These are phyloP conservation scores for Melanogrammus aeglefinus DNA, from an alignment of 2,797 vertebrate genomes.

Conservation along the genomic window DNA sequence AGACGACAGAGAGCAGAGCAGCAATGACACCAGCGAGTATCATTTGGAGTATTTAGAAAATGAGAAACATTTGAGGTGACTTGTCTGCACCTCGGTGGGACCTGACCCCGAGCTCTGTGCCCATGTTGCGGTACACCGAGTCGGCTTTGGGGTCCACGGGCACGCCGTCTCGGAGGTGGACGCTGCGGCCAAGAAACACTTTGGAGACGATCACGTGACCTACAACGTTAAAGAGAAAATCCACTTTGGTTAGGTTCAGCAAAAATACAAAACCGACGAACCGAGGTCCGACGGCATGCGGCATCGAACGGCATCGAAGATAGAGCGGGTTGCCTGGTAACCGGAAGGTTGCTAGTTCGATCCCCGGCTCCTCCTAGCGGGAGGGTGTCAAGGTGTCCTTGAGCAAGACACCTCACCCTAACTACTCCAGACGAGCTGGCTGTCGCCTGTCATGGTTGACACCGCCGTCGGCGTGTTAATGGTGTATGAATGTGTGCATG, in stretches of 20 bases:
- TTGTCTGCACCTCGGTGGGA: conserved; percentile 42
- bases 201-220: conserved; percentile 79
- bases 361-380: too few species aligned
- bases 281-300: background rate
- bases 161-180: conserved; percentile 59
- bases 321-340: too few species aligned
- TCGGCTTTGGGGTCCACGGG: conserved; percentile 59
- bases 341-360: too few species aligned
- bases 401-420: too few species aligned
- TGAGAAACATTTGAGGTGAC: background rate
- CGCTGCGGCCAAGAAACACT: conserved; percentile 78
- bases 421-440: too few species aligned
- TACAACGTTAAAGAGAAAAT: conserved; percentile 37
- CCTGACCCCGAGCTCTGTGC: conserved; percentile 40
- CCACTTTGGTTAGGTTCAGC: conserved; percentile 3
- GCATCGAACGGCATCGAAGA: too few species aligned
- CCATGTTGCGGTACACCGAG: conserved; percentile 74
- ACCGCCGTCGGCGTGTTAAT: too few species aligned
- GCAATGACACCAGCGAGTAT: conserved; percentile 1
- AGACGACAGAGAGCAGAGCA: conserved; percentile 23
- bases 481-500: too few species aligned
- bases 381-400: too few species aligned
- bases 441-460: too few species aligned
- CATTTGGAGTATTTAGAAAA: background rate
- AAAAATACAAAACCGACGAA: background rate